Evolutionary conservation across 2,113 vertebrate genomes (phyloP), one percentile per base, ranked within the genome.

Genomic region (Panthera tigris): DNA sequence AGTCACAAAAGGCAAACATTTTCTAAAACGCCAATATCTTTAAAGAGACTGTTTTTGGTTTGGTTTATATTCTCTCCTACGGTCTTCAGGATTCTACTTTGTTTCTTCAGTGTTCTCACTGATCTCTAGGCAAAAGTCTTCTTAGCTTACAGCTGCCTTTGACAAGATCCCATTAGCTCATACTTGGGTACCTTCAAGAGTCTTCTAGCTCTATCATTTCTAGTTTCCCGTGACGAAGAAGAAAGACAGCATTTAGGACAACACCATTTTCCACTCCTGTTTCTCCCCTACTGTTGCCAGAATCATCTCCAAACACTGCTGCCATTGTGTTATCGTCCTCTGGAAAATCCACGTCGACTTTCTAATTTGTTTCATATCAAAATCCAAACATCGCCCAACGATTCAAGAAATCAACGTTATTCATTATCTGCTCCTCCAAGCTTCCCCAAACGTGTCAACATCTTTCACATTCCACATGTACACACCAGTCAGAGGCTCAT

Each of bases 141-240:
- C 68, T 81, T 19, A 23, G 82, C 27, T 5, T 12, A 0, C 8
- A 41, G 61, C 15, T 74, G 57, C 39, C 76, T 89, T 31, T n/a
- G 63, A 61, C 5, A 27, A 69, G 36, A 5, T 25, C 61, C 23
- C 7, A 9, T 6, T 2, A 25, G 41, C 33, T 29, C 39, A 33
- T 0, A 19, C 9, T 13, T 8, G 0, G 18, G 31, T n/a, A 6
- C 33, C 65, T 31, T 1, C 7, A 29, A 19, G 31, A 10, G 14
- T 31, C 63, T 80, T 74, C 78, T 36, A 18, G n/a, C 61, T 52
- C 57, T 3, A 27, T 2, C 33, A 4, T 1, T 21, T 33, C 55
- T 7, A 48, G 14, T 80, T 55, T 87, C 84, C 80, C 55, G 63
- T 0, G 27, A 79, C 19, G 57, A 27, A 27, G 3, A 57, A 78